Percentiles rank a stretch among this genome's conserved stretches.
These are phyloP conservation scores for Columba livia DNA, from an alignment of 2,113 vertebrate genomes.

Conservation along the genomic window DNA sequence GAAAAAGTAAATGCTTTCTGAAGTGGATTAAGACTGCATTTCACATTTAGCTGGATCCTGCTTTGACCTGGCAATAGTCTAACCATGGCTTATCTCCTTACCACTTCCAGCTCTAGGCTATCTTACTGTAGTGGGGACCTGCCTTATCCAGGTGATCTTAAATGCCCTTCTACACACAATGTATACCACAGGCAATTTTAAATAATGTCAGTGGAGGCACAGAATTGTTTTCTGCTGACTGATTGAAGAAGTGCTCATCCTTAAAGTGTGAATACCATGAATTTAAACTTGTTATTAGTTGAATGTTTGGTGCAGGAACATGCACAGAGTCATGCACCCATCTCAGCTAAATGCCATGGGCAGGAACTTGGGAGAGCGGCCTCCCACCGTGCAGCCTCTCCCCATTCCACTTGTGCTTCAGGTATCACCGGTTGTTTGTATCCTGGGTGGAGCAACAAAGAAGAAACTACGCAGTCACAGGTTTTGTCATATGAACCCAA, in stretches of 20 bases:
- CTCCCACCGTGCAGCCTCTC: background rate
- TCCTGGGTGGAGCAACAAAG: background rate
- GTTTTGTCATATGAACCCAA: background rate
- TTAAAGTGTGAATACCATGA: background rate
- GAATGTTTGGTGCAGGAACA: background rate
- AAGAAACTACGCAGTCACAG: background rate
- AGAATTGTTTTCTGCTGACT: background rate
- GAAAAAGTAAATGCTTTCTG: background rate
- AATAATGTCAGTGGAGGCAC: background rate
- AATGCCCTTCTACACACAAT: background rate
- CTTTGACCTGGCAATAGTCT: background rate
- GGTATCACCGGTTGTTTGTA: background rate
- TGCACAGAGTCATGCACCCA: background rate
- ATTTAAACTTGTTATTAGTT: background rate
- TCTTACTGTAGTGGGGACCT: background rate
- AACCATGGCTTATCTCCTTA: no score
- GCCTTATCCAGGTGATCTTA: background rate
- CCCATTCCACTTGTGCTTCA: background rate
- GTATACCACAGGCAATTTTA: background rate
- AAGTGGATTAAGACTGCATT: background rate
- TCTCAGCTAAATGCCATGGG: background rate
- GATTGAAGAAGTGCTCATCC: background rate
- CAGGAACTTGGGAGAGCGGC: accelerated
- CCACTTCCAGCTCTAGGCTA: background rate
- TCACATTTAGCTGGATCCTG: background rate